Evolutionary conservation across 1,140 invertebrate genomes (phyloP), one percentile per base, ranked within the genome.

Genomic region (Philaenus spumarius): DNA sequence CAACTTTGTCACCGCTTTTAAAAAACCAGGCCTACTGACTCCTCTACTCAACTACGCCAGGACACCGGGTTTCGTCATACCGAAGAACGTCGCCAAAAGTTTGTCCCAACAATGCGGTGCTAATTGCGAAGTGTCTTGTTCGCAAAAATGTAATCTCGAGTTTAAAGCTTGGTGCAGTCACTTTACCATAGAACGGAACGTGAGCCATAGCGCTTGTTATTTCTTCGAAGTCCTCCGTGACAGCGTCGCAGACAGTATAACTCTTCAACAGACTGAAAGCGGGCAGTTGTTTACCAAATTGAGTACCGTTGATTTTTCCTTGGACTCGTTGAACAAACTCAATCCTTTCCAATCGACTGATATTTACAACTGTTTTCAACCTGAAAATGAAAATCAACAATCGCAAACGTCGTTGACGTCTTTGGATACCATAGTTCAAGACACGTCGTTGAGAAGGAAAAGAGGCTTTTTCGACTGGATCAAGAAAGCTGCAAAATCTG

Each of bases 291-390:
- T 56, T 19, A 43, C 43, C 6, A 56, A 43, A 30, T 2, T 43
- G 2, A 56, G 54, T 24, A 56, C 24, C 19, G 23, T 56, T 11
- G 54, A 56, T 43, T 56, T 56, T 46, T 2, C 54, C 1, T 7
- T 56, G 4, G 20, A 43, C 11, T 56, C 54, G 22, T 14, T 56
- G 20, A 43, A 56, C 42, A 30, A 43, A 24, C 40, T 56, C 20
- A 43, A 40, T 20, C 54, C 54, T 20, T 56, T 56, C 19, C 54
- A 56, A 46, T 15, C 17, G 1, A 24, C 40, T 46, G 39, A 56
- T 19, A 56, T 56, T 45, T 56, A 23, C n/a, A 47, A 34, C n/a
- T 58, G 56, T 35, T 58, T 58, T n/a, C 19, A 23, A 19, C 17
- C 19, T 7, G 24, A 51, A 11, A 34, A 24, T 20, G 46, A 58